phyloP scores from a whole-genome alignment of 2,113 vertebrate genomes.

The Spheniscus mendiculus region DNA sequence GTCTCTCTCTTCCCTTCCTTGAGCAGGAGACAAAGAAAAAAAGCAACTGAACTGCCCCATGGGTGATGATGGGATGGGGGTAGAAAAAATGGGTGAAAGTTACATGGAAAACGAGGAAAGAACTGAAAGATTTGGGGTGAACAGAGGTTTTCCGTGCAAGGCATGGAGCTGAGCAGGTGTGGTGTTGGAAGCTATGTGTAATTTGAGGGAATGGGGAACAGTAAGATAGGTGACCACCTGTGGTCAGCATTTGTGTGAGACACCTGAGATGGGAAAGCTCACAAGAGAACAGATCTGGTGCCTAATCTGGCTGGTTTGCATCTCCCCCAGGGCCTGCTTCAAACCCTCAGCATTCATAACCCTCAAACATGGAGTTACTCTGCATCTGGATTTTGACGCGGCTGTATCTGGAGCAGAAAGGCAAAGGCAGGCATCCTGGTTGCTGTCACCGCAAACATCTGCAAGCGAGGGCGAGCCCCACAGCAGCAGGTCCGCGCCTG shows the following conservation, averaged over 20 bases:
- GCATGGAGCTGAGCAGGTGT: neutral
- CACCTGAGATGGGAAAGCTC: neutral
- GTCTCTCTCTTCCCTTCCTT: neutral
- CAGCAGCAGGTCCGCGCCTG: neutral
- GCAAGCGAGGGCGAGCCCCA: rapidly evolving
- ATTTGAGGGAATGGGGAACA: neutral
- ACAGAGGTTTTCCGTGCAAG: neutral
- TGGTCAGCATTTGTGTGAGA: neutral
- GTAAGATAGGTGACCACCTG: neutral
- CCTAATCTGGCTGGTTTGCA: neutral
- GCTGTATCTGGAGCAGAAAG: neutral
- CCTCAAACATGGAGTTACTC: neutral
- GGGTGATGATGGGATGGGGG: rapidly evolving
- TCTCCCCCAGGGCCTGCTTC: neutral
- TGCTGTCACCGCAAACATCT: neutral
- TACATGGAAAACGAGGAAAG: neutral
- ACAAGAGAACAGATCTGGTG: neutral
- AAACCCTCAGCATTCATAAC: neutral
- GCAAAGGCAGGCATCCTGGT: rapidly evolving
- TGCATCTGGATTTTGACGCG: neutral
- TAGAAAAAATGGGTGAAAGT: neutral
- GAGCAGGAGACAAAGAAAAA: neutral
- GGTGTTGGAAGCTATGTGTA: too few species aligned
- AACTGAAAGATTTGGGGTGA: neutral
- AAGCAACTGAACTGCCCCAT: neutral